Conservation (phyloP, 2,888 invertebrate species). For the Chironomus tentans region DNA sequence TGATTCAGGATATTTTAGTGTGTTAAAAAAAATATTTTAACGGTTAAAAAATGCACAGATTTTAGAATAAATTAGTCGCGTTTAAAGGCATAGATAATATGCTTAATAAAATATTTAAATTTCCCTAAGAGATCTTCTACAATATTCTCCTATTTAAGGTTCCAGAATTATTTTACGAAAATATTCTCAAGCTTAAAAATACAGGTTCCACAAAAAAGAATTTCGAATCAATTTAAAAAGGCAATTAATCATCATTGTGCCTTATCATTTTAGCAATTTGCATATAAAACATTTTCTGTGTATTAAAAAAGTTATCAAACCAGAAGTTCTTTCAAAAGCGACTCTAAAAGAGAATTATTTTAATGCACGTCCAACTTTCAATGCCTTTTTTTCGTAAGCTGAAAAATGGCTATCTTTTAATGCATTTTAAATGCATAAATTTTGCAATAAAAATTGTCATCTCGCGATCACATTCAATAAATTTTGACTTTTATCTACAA, state of each 20-base stretch:
- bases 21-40: too few relatives aligned
- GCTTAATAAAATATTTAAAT: too few relatives aligned
- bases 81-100: too few relatives aligned
- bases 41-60: too few relatives aligned
- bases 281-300: not conserved
- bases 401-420: constrained; percentile 16
- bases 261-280: constrained; percentile 6
- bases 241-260: constrained; percentile 13
- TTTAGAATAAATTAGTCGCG: too few relatives aligned
- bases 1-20: too few relatives aligned
- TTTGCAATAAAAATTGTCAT: constrained; percentile 22
- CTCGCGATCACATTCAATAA: constrained; percentile 24
- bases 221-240: not conserved
- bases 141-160: too few relatives aligned
- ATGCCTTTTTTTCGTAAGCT: not conserved
- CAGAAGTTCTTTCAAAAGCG: constrained; percentile 10
- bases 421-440: constrained; percentile 27
- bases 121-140: too few relatives aligned
- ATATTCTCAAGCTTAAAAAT: not conserved
- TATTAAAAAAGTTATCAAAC: not conserved
- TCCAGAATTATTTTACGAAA: not conserved
- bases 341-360: not conserved
- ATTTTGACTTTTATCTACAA: constrained; percentile 20
- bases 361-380: not conserved
- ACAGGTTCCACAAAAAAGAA: not conserved